These are phyloP conservation scores for Tenualosa thibaudeaui DNA, from an alignment of 2,797 vertebrate genomes.

Conservation along the genomic window DNA sequence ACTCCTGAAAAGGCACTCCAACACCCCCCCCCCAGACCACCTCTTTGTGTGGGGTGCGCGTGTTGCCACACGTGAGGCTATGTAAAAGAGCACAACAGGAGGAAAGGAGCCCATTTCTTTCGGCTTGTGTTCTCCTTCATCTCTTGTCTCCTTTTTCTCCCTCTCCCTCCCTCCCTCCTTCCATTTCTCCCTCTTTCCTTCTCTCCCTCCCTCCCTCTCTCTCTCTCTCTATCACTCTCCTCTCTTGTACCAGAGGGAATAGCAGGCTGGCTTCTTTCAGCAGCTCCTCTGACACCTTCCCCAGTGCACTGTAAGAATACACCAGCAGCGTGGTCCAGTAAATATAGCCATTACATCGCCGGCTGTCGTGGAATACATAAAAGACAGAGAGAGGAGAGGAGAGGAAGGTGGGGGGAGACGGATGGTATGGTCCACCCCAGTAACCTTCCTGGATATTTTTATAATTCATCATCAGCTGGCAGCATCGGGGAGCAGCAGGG, in stretches of 20 bases:
- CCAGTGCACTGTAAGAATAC: slow-evolving; percentile 23
- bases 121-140: background rate
- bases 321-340: slow-evolving; percentile 23
- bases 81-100: background rate
- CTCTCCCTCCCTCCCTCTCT: background rate
- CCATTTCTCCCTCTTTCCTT: slow-evolving; percentile 32
- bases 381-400: slow-evolving; percentile 24
- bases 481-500: slow-evolving; percentile 45
- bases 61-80: background rate
- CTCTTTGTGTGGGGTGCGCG: background rate
- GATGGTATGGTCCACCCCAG: slow-evolving; percentile 63
- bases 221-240: background rate
- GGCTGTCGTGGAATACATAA: slow-evolving; percentile 36
- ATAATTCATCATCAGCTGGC: slow-evolving; percentile 80
- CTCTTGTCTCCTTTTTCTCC: background rate
- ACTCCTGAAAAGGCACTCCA: background rate
- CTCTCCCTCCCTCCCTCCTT: slow-evolving; percentile 48
- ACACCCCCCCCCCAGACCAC: background rate
- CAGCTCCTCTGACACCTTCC: slow-evolving; percentile 21
- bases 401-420: slow-evolving; percentile 5
- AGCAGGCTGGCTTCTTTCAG: slow-evolving; percentile 34
- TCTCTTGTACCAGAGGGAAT: slow-evolving; percentile 8
- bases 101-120: background rate
- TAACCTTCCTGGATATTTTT: slow-evolving; percentile 81
- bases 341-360: slow-evolving; percentile 34